These are phyloP conservation scores for Bradypus variegatus DNA, from an alignment of 2,797 vertebrate species.

Conservation along the genomic window DNA sequence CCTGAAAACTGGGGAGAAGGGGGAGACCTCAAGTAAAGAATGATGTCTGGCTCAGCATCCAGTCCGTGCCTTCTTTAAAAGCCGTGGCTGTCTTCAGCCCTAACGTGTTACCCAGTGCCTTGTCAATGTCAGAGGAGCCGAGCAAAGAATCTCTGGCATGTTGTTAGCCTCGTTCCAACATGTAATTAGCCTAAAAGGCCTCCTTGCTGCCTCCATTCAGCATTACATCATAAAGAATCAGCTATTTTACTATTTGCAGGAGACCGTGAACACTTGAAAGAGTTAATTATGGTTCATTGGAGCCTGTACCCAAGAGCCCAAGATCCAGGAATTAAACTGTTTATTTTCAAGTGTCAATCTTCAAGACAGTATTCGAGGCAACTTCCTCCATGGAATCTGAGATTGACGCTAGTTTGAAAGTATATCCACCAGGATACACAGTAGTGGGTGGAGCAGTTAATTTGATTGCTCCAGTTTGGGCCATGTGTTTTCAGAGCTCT, in stretches of 20 bases:
- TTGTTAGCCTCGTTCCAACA: constrained; percentile 64
- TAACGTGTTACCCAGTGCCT: constrained; percentile 38
- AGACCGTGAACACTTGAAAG: constrained; percentile 28
- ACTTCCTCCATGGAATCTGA: neutral
- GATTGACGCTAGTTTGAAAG: neutral
- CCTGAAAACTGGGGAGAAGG: neutral
- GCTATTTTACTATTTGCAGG: constrained; percentile 42
- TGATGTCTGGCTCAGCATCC: neutral
- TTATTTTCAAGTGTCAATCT: constrained; percentile 43
- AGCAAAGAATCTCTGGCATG: constrained; percentile 47
- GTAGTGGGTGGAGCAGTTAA: neutral
- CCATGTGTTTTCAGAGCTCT: neutral
- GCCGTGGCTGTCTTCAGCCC: neutral
- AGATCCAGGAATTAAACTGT: constrained; percentile 48
- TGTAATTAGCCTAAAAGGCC: constrained; percentile 56
- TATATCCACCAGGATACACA: fast-evolving
- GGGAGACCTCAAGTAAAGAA: neutral
- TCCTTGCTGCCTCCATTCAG: constrained; percentile 52
- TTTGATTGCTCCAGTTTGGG: neutral
- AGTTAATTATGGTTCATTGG: constrained; percentile 55
- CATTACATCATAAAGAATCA: constrained; percentile 41
- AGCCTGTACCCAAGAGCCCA: constrained; percentile 41
- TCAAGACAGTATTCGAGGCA: neutral
- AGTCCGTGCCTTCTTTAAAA: constrained; percentile 25
- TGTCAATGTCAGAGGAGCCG: constrained; percentile 47